A percentile compares a stretch with the other conserved stretches of the same genome.
Evolutionary conservation across 2,113 vertebrate species (phyloP).

Genomic region (Tenrec ecaudatus): DNA sequence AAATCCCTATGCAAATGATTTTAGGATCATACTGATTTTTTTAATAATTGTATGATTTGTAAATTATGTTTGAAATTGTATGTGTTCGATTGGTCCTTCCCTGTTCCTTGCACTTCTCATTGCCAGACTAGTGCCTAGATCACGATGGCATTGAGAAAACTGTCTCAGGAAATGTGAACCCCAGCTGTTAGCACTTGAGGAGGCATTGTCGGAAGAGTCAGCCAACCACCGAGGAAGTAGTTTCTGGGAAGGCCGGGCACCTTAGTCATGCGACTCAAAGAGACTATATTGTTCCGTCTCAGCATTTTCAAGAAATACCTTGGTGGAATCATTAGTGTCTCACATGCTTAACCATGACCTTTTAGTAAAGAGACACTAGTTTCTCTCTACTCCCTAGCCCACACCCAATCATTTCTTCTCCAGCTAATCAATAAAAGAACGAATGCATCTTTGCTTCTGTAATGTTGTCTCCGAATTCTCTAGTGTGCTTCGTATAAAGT

Average conservation of each 20-base stretch:
- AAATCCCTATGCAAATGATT: slow-evolving; percentile 82
- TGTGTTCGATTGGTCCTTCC: slow-evolving; percentile 66
- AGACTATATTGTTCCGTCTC: not conserved
- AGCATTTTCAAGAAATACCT: slow-evolving; percentile 40
- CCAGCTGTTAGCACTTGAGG: slow-evolving; percentile 29
- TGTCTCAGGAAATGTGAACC: not conserved
- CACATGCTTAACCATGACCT: not conserved
- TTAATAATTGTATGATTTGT: slow-evolving; percentile 83
- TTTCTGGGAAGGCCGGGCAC: slow-evolving; percentile 42
- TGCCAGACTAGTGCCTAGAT: slow-evolving; percentile 56
- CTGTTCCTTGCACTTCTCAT: slow-evolving; percentile 74
- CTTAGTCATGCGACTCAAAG: slow-evolving; percentile 7
- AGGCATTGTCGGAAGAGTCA: not conserved
- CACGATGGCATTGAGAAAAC: slow-evolving; percentile 43
- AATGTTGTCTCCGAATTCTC: slow-evolving; percentile 28
- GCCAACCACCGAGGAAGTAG: not conserved
- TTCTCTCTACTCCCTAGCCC: not conserved
- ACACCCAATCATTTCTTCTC: slow-evolving; percentile 40
- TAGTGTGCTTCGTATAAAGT: not conserved
- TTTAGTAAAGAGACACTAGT: not conserved
- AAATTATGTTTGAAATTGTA: slow-evolving; percentile 85
- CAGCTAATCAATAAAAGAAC: slow-evolving; percentile 26
- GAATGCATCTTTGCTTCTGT: slow-evolving; percentile 38
- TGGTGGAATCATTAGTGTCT: not conserved
- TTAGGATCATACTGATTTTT: slow-evolving; percentile 82